A percentile compares a stretch with the other conserved stretches of the same genome.
Evolutionary conservation across 2,113 vertebrate genomes (phyloP).

Genomic region (Cettia cetti): DNA sequence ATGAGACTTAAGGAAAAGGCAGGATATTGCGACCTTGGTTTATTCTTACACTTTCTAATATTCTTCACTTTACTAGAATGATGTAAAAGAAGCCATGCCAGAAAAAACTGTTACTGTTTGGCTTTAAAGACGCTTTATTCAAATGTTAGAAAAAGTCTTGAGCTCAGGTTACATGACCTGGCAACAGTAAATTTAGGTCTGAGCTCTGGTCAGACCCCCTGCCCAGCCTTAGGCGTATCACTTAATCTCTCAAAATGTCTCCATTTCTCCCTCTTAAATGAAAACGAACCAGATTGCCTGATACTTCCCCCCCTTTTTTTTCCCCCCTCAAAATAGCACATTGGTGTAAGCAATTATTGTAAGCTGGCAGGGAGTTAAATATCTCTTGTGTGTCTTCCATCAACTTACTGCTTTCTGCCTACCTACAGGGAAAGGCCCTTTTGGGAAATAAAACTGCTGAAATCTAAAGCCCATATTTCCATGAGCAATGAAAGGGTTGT

Average conservation of each 20-base stretch:
- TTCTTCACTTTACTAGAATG: not conserved
- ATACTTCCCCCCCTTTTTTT: not conserved
- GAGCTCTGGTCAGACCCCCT: not conserved
- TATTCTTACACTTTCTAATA: slow-evolving; percentile 24
- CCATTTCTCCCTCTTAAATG: not conserved
- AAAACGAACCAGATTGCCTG: not conserved
- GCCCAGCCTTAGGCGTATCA: not conserved
- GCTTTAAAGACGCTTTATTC: not conserved
- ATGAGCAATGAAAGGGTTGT: not conserved
- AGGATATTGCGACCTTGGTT: slow-evolving; percentile 5
- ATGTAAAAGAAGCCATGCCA: not conserved
- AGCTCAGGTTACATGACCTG: not conserved
- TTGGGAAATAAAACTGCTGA: not conserved
- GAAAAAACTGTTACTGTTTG: slow-evolving; percentile 14
- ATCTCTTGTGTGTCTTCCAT: not conserved
- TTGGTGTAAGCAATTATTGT: not conserved
- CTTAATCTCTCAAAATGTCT: slow-evolving; percentile 1
- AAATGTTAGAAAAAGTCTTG: not conserved
- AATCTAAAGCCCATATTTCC: not conserved
- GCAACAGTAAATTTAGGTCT: slow-evolving; percentile 15
- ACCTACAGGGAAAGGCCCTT: not conserved
- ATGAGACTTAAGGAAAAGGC: slow-evolving; percentile 10
- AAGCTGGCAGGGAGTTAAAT: not conserved
- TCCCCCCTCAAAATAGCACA: not conserved
- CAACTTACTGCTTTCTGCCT: not conserved